Evolutionary conservation across 1,140 invertebrate species (phyloP).

Genomic region (Acromyrmex heyeri): DNA sequence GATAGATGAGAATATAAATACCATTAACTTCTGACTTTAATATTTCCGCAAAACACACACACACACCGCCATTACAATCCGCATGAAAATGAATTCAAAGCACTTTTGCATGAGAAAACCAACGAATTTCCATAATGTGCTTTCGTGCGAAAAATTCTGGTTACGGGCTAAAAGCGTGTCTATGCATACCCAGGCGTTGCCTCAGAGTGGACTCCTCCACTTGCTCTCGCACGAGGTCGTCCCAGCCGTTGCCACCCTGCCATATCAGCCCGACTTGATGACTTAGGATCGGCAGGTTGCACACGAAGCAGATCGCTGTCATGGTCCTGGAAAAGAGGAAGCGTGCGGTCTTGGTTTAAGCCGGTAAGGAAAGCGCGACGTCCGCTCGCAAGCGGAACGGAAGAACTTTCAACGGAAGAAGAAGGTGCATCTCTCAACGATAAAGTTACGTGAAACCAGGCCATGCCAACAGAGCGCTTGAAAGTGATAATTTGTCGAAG

Average conservation of each 20-base stretch:
- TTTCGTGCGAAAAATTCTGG: constrained; percentile 36
- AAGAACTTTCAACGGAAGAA: constrained; percentile 62
- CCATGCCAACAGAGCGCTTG: constrained; percentile 83
- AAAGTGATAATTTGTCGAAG: constrained; percentile 64
- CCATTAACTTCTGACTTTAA: constrained; percentile 30
- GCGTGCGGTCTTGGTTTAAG: constrained; percentile 44
- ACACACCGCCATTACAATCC: neutral
- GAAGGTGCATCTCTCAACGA: constrained; percentile 77
- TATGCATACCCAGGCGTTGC: constrained; percentile 89
- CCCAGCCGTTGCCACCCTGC: constrained; percentile 97
- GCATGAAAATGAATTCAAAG: constrained; percentile 29
- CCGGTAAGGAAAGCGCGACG: neutral
- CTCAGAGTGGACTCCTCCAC: constrained; percentile 94
- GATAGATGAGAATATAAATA: neutral
- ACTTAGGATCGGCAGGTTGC: constrained; percentile 96
- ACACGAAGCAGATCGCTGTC: constrained; percentile 97
- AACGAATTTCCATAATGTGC: constrained; percentile 55
- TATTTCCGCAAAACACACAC: neutral
- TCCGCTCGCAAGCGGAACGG: constrained; percentile 28
- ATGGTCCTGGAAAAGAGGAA: constrained; percentile 90
- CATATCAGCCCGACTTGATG: constrained; percentile 97
- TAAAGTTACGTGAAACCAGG: constrained; percentile 81
- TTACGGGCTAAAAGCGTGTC: constrained; percentile 32
- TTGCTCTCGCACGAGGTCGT: constrained; percentile 94
- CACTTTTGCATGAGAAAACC: constrained; percentile 43